Conservation (phyloP, 2,797 vertebrate genomes). For the Philypnodon macrostomus region DNA sequence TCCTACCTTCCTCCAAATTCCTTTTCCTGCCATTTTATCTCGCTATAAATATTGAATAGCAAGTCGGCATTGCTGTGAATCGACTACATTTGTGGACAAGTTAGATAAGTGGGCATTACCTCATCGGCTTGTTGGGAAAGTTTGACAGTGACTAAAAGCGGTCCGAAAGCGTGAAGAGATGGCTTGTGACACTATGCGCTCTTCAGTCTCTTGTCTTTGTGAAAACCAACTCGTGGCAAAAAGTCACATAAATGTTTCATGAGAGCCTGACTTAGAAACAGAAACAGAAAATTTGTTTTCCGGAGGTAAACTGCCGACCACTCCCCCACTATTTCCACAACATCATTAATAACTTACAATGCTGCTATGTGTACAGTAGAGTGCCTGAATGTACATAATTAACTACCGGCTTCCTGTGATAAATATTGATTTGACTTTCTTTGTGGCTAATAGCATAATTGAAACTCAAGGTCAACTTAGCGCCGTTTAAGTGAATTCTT, state of each 20-base stretch:
- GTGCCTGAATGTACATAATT: not conserved
- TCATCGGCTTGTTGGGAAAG: constrained; percentile 31
- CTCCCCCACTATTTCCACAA: constrained; percentile 35
- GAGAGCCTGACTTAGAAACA: constrained; percentile 40
- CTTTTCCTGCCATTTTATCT: constrained; percentile 51
- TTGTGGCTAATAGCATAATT: not conserved
- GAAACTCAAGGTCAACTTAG: constrained; percentile 2
- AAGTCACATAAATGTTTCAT: constrained; percentile 63
- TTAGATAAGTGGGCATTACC: constrained; percentile 62
- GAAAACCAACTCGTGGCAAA: constrained; percentile 31
- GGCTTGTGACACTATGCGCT: constrained; percentile 21
- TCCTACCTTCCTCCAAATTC: constrained; percentile 22
- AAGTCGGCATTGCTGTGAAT: constrained; percentile 53
- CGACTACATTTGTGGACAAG: constrained; percentile 58
- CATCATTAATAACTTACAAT: constrained; percentile 34
- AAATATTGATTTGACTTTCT: not conserved
- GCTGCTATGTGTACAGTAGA: not conserved
- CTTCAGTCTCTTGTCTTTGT: constrained; percentile 11
- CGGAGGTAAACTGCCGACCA: constrained; percentile 26
- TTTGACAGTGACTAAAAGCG: constrained; percentile 44
- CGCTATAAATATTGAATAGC: constrained; percentile 64
- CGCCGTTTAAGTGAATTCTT: not conserved
- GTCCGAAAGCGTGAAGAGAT: constrained; percentile 30
- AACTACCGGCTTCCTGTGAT: not conserved
- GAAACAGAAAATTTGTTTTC: constrained; percentile 66